Base-by-base conservation (phyloP, 2,888 invertebrate species). In the Mimas tiliae region DNA sequence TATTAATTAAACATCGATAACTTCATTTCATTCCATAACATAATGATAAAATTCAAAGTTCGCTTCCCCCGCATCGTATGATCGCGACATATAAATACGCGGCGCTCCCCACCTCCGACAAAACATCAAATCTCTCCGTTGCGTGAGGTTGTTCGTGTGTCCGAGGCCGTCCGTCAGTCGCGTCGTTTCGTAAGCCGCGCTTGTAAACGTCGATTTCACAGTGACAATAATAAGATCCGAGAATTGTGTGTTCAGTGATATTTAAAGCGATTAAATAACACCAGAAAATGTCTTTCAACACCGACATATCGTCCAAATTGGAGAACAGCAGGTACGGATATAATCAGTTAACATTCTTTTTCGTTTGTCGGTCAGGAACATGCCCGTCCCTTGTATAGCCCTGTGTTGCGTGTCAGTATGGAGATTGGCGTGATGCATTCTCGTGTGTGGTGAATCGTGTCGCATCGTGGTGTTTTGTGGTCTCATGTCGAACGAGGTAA, bases 161-260 rank as follows among this genome's bases (percentile, higher is more conserved):
- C 78, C 74, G 76, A 79, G 74, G 74, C 71, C 66, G 80, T 81
- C 34, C 52, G 80, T 81, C 76, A 72, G 75, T 80, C 86, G 88
- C 82, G 84, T 84, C 75, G 79, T 90, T 89, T 88, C 86, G 84
- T 81, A 87, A 89, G 83, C 81, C 83, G 82, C 73, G 80, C 77
- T 79, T 80, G 74, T 77, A 79, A 88, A 86, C 84, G 86, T 87
- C 84, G 86, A 83, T 81, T 82, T 82, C 80, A 78, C 81, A 87
- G 91, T 88, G 88, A 84, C 81, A 85, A 82, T 78, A 81, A 76
- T 72, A 81, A 83, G 83, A 83, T 81, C 80, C 78, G 81, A 81
- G 42, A 81, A 87, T 89, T 90, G 90, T 90, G 91, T 91, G 91
- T 91, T 92, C 89, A 91, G 93, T 93, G 93, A 89, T 91, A 92